phyloP scores from a whole-genome alignment of 2,797 vertebrate genomes.

The Clarias fuscus region DNA sequence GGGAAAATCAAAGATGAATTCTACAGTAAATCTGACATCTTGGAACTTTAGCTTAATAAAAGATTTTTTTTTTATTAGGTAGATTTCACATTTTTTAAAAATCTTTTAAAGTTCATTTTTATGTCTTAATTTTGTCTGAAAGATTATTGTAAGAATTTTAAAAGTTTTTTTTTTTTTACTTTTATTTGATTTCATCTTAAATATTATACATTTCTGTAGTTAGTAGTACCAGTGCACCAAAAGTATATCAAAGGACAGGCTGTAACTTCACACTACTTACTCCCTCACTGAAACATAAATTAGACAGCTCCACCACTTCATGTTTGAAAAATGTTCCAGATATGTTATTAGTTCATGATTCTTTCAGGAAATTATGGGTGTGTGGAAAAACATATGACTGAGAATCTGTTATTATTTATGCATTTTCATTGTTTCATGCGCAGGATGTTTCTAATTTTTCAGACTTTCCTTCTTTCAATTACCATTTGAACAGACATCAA shows the following conservation, averaged over 20 bases:
- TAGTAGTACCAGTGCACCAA: neutral
- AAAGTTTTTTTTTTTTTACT: neutral
- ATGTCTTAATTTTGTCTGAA: neutral
- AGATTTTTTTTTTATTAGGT: neutral
- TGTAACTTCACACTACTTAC: neutral
- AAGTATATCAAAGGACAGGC: neutral
- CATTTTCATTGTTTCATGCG: neutral
- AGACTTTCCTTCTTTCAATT: neutral
- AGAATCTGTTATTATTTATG: neutral
- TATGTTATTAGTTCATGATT: neutral
- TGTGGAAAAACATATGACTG: neutral
- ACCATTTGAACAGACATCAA: conserved; percentile 6
- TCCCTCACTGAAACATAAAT: neutral
- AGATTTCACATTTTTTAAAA: neutral
- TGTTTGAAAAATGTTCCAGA: neutral
- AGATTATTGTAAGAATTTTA: neutral
- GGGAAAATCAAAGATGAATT: neutral
- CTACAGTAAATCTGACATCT: neutral
- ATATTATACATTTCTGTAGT: neutral
- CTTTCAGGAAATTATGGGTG: neutral
- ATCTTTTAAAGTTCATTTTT: too few species aligned
- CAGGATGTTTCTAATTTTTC: neutral
- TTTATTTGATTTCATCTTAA: neutral
- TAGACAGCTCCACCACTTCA: neutral
- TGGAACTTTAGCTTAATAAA: neutral